Percentiles rank a stretch among this genome's conserved stretches.
phyloP scores from a whole-genome alignment of 2,888 invertebrate genomes.

The Lasioglossum vierecki region DNA sequence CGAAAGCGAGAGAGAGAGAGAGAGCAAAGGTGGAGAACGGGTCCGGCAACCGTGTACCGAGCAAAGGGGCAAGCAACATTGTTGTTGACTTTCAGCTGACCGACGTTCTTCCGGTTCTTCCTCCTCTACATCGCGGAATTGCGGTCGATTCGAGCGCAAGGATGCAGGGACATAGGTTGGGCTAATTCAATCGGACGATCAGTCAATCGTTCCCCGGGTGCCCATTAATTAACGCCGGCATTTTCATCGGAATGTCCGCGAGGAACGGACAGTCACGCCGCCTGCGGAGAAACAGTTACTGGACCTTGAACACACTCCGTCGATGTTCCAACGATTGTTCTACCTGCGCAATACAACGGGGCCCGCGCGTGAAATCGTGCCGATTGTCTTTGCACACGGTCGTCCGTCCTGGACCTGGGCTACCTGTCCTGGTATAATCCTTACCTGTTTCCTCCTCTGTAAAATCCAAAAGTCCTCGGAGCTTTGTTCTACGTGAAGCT shows the following conservation, averaged over 20 bases:
- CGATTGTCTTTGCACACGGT: neutral
- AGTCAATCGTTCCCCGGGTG: slow-evolving; percentile 11
- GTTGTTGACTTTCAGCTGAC: neutral
- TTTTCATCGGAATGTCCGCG: slow-evolving; percentile 38
- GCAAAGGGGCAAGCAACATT: neutral
- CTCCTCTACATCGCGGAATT: neutral
- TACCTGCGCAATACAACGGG: neutral
- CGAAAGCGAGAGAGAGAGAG: neutral
- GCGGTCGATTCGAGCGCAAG: neutral
- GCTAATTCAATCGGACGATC: slow-evolving; percentile 10
- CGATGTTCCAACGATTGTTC: slow-evolving; percentile 39
- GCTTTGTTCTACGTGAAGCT: neutral
- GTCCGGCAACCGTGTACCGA: neutral
- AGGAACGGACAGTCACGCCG: slow-evolving; percentile 17
- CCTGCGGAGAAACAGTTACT: slow-evolving; percentile 39
- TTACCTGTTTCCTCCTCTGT: neutral
- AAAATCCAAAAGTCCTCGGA: neutral
- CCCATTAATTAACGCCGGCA: slow-evolving; percentile 22
- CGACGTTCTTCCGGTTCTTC: neutral
- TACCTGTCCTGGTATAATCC: neutral
- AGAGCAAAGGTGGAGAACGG: neutral
- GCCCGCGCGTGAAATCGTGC: neutral
- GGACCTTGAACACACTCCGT: slow-evolving; percentile 43
- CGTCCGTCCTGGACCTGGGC: neutral
- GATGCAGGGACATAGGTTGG: neutral